These are phyloP conservation scores for Notiomystis cincta DNA, from an alignment of 2,113 vertebrate species.

Conservation along the genomic window DNA sequence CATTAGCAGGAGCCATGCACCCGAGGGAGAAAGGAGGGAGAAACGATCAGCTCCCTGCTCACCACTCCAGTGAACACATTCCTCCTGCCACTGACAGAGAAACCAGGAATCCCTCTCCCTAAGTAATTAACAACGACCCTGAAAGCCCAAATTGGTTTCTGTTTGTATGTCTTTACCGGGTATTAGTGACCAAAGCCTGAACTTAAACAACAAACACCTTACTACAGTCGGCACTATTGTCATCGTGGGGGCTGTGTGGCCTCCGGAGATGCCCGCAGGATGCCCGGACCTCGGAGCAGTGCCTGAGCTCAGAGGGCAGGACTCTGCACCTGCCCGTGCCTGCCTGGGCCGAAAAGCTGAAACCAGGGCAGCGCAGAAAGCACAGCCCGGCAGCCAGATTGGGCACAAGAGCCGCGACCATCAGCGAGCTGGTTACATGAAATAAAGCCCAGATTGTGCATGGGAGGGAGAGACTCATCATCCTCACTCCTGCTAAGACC, in stretches of 20 bases:
- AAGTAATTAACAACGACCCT: not conserved
- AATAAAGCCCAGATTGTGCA: not conserved
- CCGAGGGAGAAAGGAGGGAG: not conserved
- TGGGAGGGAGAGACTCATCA: not conserved
- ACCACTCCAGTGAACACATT: not conserved
- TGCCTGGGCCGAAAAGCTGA: not conserved
- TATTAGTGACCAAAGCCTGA: not conserved
- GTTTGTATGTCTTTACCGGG: not conserved
- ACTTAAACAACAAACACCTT: not conserved
- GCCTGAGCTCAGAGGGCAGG: not conserved
- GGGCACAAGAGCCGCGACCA: not conserved
- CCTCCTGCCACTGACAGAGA: not conserved
- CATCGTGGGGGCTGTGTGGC: not conserved
- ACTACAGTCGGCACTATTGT: not conserved
- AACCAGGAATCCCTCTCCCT: not conserved
- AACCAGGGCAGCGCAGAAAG: not conserved
- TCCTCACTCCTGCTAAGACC: not conserved
- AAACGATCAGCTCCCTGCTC: not conserved
- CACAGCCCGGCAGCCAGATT: not conserved
- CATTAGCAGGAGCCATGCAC: not conserved
- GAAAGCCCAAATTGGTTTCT: not conserved
- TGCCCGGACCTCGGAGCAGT: not conserved
- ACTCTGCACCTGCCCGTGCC: accelerated
- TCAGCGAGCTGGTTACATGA: not conserved
- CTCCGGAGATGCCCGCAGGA: not conserved